A percentile compares a stretch with the other conserved stretches of the same genome.
Evolutionary conservation across 2,113 vertebrate genomes (phyloP).

Genomic region (Channa maculata): DNA sequence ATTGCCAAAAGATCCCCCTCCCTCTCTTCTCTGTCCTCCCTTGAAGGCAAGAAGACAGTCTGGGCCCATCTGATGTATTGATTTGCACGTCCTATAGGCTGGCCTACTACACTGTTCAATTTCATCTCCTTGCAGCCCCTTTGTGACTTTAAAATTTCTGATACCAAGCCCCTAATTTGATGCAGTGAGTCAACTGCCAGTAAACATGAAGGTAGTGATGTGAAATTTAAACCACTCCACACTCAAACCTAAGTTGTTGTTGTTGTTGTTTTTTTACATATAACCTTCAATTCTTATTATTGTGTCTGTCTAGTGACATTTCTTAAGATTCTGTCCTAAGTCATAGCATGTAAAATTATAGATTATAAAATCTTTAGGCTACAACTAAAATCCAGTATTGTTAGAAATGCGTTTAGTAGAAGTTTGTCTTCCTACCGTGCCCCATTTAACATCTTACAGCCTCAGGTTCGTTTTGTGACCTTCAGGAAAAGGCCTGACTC

Average conservation of each 20-base stretch:
- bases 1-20: constrained; percentile 58
- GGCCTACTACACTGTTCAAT: constrained; percentile 26
- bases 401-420: no score
- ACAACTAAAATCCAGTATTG: no score
- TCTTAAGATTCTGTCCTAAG: no score
- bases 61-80: constrained; percentile 53
- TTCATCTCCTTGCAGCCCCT: constrained; percentile 33
- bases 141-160: constrained; percentile 43
- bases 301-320: no score
- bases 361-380: no score
- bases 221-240: constrained; percentile 18
- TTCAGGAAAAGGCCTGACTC: no score
- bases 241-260: neutral
- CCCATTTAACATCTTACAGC: no score
- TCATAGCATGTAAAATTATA: no score
- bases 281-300: no score
- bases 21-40: constrained; percentile 24
- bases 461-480: no score
- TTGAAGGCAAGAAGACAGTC: constrained; percentile 55
- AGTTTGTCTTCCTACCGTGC: no score
- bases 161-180: constrained; percentile 24
- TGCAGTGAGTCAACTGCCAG: constrained; percentile 20
- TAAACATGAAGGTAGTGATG: constrained; percentile 33
- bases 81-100: constrained; percentile 57
- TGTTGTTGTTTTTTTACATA: no score